phyloP scores from a whole-genome alignment of 2,888 invertebrate species.

The Agrotis clavis region DNA sequence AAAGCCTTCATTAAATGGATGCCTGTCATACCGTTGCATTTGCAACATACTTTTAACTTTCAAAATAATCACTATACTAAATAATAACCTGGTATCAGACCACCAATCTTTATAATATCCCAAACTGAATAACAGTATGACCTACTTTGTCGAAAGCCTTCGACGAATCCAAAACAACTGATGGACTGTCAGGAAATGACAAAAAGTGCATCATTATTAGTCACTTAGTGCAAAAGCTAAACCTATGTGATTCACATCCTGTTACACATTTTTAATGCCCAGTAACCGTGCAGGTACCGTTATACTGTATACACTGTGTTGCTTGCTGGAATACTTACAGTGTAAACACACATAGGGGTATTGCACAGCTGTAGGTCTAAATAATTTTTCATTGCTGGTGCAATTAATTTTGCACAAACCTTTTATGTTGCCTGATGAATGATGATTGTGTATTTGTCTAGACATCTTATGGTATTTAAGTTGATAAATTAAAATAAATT shows the following conservation, averaged over 20 bases:
- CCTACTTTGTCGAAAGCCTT: slow-evolving; percentile 7
- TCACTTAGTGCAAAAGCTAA: slow-evolving; percentile 39
- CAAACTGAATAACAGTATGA: not conserved
- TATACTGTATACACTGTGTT: slow-evolving; percentile 41
- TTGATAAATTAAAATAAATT: not conserved
- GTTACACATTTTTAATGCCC: slow-evolving; percentile 62
- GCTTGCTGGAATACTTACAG: slow-evolving; percentile 39
- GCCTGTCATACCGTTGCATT: not conserved
- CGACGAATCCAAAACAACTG: slow-evolving; percentile 5
- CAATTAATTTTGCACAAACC: not conserved
- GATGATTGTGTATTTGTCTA: not conserved
- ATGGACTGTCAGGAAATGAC: not conserved
- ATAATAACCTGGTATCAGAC: not conserved
- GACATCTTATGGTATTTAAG: not conserved
- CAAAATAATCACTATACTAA: too few relatives aligned
- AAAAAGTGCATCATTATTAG: slow-evolving; percentile 18
- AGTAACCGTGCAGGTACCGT: slow-evolving; percentile 49
- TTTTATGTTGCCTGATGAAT: not conserved
- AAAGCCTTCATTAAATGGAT: not conserved
- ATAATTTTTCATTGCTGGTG: not conserved
- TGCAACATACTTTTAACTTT: not conserved
- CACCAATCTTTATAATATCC: not conserved
- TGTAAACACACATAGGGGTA: slow-evolving; percentile 7
- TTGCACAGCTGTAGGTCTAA: not conserved
- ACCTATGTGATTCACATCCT: slow-evolving; percentile 57